These are phyloP conservation scores for Thamnaconus septentrionalis DNA, from an alignment of 2,113 vertebrate species.

Conservation along the genomic window DNA sequence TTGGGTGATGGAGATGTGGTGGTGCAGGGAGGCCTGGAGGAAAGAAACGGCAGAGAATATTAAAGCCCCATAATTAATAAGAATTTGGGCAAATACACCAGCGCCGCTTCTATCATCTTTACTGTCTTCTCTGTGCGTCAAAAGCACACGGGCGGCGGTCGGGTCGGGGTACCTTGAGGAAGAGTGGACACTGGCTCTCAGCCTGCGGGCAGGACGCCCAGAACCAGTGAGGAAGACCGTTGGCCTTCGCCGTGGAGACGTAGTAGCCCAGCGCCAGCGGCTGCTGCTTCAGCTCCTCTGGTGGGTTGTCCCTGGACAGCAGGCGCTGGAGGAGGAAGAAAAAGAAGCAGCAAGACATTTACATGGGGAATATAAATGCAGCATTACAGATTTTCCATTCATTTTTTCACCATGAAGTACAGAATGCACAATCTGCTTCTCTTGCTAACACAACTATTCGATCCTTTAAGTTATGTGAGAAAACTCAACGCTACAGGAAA, in stretches of 20 bases:
- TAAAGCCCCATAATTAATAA: conserved; percentile 6
- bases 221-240: conserved; percentile 96
- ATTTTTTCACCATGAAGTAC: too few species aligned
- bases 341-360: too few species aligned
- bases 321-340: conserved; percentile 77
- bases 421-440: too few species aligned
- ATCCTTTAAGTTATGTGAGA: too few species aligned
- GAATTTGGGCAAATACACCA: neutral
- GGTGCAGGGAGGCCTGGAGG: conserved; percentile 90
- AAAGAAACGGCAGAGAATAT: conserved; percentile 23
- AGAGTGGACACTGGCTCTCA: conserved; percentile 95
- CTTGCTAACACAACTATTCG: too few species aligned
- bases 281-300: conserved; percentile 96
- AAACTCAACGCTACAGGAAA: too few species aligned
- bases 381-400: too few species aligned
- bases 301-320: conserved; percentile 91
- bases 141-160: neutral
- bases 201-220: conserved; percentile 97
- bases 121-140: neutral
- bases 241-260: conserved; percentile 94
- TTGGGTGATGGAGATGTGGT: conserved; percentile 95
- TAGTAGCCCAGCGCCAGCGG: conserved; percentile 96
- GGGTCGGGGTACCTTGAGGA: conserved; percentile 86
- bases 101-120: neutral
- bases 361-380: too few species aligned